phyloP scores from a whole-genome alignment of 2,797 vertebrate genomes.

The Notamacropus eugenii region DNA sequence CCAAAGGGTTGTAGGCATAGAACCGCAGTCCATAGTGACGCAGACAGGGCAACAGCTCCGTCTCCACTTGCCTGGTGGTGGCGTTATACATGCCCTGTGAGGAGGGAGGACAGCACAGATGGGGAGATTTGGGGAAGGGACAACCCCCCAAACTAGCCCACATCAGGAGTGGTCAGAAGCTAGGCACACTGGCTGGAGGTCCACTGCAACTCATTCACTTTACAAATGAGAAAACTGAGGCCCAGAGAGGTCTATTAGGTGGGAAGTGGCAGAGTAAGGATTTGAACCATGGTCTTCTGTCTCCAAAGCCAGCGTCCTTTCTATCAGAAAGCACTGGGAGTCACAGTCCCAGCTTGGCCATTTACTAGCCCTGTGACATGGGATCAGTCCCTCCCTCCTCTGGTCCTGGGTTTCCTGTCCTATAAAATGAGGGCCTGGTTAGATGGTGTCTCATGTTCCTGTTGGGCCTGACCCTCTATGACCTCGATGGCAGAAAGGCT shows the following conservation, averaged over 20 bases:
- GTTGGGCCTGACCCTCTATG: no score
- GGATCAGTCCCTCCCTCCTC: neutral
- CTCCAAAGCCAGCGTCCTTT: neutral
- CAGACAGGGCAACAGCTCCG: conserved; percentile 94
- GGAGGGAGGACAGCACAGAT: neutral
- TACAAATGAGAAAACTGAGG: neutral
- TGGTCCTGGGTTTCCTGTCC: neutral
- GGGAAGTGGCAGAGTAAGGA: no score
- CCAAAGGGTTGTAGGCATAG: conserved; percentile 96
- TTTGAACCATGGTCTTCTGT: no score
- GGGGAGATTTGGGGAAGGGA: neutral
- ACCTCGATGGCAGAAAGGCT: neutral
- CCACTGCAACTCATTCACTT: neutral
- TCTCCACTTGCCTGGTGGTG: conserved; percentile 93
- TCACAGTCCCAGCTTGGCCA: neutral
- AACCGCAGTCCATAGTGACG: conserved; percentile 91
- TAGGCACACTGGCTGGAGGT: neutral
- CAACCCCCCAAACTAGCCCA: neutral
- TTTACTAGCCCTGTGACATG: no score
- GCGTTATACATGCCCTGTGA: conserved; percentile 98
- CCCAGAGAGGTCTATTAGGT: no score
- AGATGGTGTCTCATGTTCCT: no score
- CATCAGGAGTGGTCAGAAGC: neutral
- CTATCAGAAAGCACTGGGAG: neutral
- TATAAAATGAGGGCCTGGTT: no score